Conservation (phyloP, 2,888 invertebrate genomes). For the Oligia strigilis region DNA sequence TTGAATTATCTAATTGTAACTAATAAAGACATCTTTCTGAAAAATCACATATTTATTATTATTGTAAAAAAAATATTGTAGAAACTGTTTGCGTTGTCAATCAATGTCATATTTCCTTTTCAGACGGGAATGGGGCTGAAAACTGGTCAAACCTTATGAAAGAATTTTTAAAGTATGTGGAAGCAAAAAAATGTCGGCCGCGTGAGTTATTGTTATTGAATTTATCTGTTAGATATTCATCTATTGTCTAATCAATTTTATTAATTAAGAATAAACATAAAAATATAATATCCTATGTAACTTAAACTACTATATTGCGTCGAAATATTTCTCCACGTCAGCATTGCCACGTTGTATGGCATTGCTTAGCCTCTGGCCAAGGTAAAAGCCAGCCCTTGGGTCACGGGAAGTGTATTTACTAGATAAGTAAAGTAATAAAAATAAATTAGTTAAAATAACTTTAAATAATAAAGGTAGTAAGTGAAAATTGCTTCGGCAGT, state of each 20-base stretch:
- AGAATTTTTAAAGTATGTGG: conserved; percentile 38
- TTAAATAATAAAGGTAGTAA: not conserved
- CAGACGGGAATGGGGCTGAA: not conserved
- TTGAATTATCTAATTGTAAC: not conserved
- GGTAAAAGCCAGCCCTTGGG: no score
- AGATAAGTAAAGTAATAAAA: no score
- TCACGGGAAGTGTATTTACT: no score
- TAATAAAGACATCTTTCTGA: not conserved
- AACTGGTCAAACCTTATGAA: conserved; percentile 25
- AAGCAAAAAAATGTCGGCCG: conserved; percentile 20
- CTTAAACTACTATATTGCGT: no score
- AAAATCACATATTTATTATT: not conserved
- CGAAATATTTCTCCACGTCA: no score
- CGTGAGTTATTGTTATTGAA: conserved; percentile 11
- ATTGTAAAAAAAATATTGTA: not conserved
- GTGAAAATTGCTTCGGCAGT: not conserved
- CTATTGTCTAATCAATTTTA: no score
- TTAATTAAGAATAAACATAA: no score
- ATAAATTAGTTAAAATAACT: no score
- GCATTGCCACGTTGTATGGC: no score
- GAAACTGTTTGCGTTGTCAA: not conserved
- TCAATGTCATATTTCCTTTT: not conserved
- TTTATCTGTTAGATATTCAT: no score
- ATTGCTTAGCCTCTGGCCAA: no score
- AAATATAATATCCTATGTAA: no score